These are phyloP conservation scores for Typhlichthys eigenmanni DNA, from an alignment of 2,797 vertebrate genomes.

Conservation along the genomic window DNA sequence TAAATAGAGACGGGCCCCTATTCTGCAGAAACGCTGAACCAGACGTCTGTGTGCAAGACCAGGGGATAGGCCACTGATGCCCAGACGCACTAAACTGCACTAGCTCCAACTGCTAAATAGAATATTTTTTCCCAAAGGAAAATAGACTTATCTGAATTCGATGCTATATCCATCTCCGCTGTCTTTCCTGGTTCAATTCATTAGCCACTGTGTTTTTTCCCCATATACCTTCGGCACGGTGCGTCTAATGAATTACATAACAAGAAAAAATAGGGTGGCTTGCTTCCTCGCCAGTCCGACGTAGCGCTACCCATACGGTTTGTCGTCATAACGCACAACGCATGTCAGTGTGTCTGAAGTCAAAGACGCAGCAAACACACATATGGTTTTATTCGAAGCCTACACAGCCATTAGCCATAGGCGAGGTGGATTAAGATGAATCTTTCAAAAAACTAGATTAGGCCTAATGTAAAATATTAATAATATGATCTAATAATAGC, in stretches of 20 bases:
- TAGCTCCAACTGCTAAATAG: background rate
- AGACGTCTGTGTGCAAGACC: constrained; percentile 40
- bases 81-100: constrained; percentile 23
- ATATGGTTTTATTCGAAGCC: no score
- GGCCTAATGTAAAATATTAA: no score
- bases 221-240: constrained; percentile 24
- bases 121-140: constrained; percentile 2
- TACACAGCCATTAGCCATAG: no score
- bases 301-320: constrained; percentile 40
- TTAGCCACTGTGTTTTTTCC: constrained; percentile 24
- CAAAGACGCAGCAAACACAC: no score
- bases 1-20: constrained; percentile 34
- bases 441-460: no score
- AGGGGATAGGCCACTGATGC: constrained; percentile 48
- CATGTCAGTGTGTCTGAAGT: constrained; percentile 6
- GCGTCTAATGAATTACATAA: constrained; percentile 65
- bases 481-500: no score
- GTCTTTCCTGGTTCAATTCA: constrained; percentile 1
- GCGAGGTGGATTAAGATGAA: no score
- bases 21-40: constrained; percentile 23
- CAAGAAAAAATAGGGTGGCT: constrained; percentile 30
- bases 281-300: constrained; percentile 40
- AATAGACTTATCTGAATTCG: constrained; percentile 7
- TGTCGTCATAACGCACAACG: constrained; percentile 62
- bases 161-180: background rate